Evolutionary conservation across 1,140 invertebrate genomes (phyloP).

Genomic region (Heliconius melpomene): DNA sequence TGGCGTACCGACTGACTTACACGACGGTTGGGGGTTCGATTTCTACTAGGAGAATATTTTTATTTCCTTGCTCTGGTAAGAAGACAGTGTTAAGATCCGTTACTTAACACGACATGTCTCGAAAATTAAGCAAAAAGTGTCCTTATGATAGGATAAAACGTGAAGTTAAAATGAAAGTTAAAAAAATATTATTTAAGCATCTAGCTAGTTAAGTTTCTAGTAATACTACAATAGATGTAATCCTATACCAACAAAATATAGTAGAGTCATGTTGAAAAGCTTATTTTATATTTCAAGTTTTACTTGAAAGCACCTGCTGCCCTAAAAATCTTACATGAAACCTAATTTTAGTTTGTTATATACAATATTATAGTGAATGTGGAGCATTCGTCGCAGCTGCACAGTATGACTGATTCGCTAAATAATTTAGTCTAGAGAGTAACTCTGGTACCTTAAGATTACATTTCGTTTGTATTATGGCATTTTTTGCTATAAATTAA

Average conservation of each 20-base stretch:
- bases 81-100: too few species aligned
- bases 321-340: slow-evolving; percentile 9
- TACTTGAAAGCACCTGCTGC: slow-evolving; percentile 10
- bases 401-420: slow-evolving; percentile 7
- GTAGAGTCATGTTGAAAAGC: neutral
- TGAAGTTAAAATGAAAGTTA: too few species aligned
- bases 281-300: slow-evolving; percentile 4
- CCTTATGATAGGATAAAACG: too few species aligned
- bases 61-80: too few species aligned
- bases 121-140: too few species aligned
- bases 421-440: neutral
- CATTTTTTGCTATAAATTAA: neutral
- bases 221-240: neutral
- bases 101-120: too few species aligned
- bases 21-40: too few species aligned
- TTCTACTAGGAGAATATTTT: too few species aligned
- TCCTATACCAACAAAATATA: neutral
- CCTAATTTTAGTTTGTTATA: slow-evolving; percentile 2
- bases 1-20: too few species aligned
- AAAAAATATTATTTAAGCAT: neutral
- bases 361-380: slow-evolving; percentile 2
- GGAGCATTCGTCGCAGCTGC: slow-evolving; percentile 5
- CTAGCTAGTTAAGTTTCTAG: neutral
- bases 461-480: neutral
- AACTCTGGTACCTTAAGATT: neutral